These are phyloP conservation scores for Anolis carolinensis DNA, from an alignment of 2,113 vertebrate genomes.

Conservation along the genomic window DNA sequence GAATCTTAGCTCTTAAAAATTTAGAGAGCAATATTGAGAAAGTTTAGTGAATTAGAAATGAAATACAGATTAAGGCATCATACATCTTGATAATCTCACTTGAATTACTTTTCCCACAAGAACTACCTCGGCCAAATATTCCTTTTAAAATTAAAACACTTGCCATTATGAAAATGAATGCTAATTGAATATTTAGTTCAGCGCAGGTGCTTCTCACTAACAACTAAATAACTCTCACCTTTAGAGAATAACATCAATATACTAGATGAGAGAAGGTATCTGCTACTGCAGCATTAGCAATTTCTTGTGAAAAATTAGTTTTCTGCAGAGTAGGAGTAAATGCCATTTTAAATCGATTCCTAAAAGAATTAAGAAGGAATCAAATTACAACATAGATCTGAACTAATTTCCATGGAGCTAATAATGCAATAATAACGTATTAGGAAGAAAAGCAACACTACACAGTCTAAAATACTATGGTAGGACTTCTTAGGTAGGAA, in stretches of 20 bases:
- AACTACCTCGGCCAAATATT: neutral
- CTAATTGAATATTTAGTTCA: constrained; percentile 12
- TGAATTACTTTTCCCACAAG: neutral
- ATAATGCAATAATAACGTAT: neutral
- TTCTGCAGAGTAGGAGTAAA: neutral
- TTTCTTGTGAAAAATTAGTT: neutral
- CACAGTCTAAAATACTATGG: neutral
- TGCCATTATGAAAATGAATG: constrained; percentile 9
- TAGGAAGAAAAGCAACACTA: neutral
- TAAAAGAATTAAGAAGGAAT: neutral
- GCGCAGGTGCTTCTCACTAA: neutral
- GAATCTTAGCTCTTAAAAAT: neutral
- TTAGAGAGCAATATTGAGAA: neutral
- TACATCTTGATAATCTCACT: neutral
- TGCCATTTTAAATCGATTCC: neutral
- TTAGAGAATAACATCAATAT: neutral
- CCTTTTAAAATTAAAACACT: constrained; percentile 26
- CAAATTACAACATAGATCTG: neutral
- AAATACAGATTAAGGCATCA: neutral
- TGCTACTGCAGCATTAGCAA: neutral
- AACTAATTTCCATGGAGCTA: neutral
- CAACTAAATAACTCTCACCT: neutral
- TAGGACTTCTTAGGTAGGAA: neutral
- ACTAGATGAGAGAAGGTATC: neutral
- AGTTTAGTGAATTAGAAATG: neutral